Base-by-base conservation (phyloP, 2,888 invertebrate genomes). In the Marasmarcha lunaedactyla region DNA sequence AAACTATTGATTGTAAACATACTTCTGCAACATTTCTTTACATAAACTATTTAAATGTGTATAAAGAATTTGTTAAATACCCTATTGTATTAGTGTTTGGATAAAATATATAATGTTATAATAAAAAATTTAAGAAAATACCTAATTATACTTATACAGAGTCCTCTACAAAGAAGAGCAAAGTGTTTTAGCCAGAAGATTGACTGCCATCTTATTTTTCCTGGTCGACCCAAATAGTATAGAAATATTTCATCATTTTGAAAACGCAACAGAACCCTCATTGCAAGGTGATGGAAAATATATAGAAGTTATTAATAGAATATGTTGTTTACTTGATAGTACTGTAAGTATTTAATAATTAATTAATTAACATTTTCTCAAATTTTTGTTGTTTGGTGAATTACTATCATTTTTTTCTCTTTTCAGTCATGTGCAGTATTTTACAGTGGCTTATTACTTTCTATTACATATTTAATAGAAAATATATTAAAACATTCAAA, bases 111-210 rank as follows among this genome's bases (percentile, higher is more conserved):
- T n/a, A n/a, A n/a, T n/a, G n/a, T n/a, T n/a, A n/a, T n/a, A n/a
- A n/a, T n/a, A n/a, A n/a, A n/a, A n/a, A n/a, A n/a, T n/a, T n/a
- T n/a, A n/a, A n/a, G n/a, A n/a, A n/a, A n/a, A n/a, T n/a, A n/a
- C n/a, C n/a, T n/a, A n/a, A n/a, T n/a, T n/a, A n/a, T n/a, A n/a
- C n/a, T n/a, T n/a, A n/a, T n/a, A n/a, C 57, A 79, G 79, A 11
- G 42, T 56, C 2, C 39, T 81, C 10, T 73, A 59, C 49, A 73
- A 68, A 49, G 73, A 77, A 37, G 81, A 81, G 41, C 79, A 81
- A 50, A 72, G 60, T 1, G 57, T 77, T 11, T 15, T 57, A 15
- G 58, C 70, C 0, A 58, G 81, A 27, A 52, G 77, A 30, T 49
- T 70, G 46, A 47, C 58, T 0, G 62, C 65, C 1, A 46, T 59